phyloP scores from a whole-genome alignment of 2,797 vertebrate species.

The Oceanodroma leucorhoa region DNA sequence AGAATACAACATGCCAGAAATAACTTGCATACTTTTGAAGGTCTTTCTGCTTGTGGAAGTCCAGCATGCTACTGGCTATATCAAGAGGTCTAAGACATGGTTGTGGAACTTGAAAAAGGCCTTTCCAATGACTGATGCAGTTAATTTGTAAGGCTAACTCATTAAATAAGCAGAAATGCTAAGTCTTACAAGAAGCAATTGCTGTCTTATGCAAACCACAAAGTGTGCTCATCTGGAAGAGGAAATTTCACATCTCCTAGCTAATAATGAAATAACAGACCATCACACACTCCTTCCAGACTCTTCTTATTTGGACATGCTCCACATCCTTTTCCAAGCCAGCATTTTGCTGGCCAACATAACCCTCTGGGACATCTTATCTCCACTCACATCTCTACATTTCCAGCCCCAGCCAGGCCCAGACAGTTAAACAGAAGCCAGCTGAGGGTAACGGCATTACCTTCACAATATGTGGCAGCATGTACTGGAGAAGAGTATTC shows the following conservation, averaged over 20 bases:
- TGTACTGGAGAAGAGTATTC: not conserved
- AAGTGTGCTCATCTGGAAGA: not conserved
- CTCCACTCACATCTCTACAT: not conserved
- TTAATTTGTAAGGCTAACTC: not conserved
- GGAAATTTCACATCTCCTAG: not conserved
- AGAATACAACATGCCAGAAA: constrained; percentile 47
- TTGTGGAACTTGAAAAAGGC: not conserved
- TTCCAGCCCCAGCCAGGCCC: not conserved
- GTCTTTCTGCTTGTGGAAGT: constrained; percentile 20
- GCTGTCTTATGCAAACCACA: not conserved
- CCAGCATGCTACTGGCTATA: not conserved
- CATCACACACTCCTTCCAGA: not conserved
- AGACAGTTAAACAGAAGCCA: not conserved
- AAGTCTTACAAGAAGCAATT: not conserved
- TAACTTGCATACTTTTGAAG: constrained; percentile 42
- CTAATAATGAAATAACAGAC: not conserved
- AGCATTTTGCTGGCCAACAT: not conserved
- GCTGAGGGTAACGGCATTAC: not conserved
- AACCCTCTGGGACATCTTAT: not conserved
- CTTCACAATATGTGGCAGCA: not conserved
- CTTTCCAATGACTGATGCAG: not conserved
- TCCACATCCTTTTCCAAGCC: not conserved
- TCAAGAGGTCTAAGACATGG: not conserved
- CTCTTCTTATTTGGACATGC: not conserved
- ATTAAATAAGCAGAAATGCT: not conserved